These are phyloP conservation scores for Mechanitis mazaeus DNA, from an alignment of 2,888 invertebrate species.

Conservation along the genomic window DNA sequence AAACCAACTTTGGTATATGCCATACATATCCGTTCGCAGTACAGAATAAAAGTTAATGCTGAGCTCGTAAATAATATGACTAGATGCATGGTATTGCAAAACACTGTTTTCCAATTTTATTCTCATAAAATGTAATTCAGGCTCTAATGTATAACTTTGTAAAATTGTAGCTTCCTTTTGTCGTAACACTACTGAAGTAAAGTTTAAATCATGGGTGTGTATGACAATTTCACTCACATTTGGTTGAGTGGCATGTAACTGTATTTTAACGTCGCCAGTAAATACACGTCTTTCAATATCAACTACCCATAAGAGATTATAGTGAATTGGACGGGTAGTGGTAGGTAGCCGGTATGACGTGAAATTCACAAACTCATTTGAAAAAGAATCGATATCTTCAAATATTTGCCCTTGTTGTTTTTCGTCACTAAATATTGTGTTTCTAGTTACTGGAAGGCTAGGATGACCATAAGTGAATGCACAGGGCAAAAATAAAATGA, in stretches of 20 bases:
- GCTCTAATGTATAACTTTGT: conserved; percentile 28
- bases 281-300: conserved; percentile 48
- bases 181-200: conserved; percentile 53
- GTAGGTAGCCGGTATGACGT: conserved; percentile 61
- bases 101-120: conserved; percentile 34
- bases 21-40: conserved; percentile 62
- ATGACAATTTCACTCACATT: conserved; percentile 52
- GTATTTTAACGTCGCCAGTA: conserved; percentile 56
- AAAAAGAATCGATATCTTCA: conserved; percentile 33
- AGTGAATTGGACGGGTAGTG: conserved; percentile 69
- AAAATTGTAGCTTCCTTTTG: conserved; percentile 40
- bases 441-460: conserved; percentile 39
- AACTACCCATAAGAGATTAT: conserved; percentile 67
- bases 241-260: conserved; percentile 43
- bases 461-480: conserved; percentile 42
- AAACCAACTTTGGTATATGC: conserved; percentile 65
- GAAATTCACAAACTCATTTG: conserved; percentile 9
- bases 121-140: conserved; percentile 46
- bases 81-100: conserved; percentile 38
- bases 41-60: conserved; percentile 44
- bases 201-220: conserved; percentile 46
- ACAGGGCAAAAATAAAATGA: conserved; percentile 43
- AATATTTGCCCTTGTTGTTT: conserved; percentile 54
- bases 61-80: conserved; percentile 41
- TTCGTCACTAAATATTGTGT: conserved; percentile 63